phyloP scores from a whole-genome alignment of 53 echinoderm and acorn worm genomes.

The Zoroaster sp. region DNA sequence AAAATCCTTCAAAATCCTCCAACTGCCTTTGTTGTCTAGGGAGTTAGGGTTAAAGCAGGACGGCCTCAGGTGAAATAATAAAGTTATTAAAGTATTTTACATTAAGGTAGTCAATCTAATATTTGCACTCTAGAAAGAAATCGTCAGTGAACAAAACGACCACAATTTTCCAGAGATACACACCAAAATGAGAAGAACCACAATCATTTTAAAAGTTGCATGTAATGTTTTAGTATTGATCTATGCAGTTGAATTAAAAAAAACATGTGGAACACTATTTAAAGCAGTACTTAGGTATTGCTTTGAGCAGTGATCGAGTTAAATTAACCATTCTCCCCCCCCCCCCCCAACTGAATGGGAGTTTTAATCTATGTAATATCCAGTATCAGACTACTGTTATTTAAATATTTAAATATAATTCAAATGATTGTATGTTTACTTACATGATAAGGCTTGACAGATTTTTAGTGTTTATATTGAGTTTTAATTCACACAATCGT shows the following conservation, averaged over 20 bases:
- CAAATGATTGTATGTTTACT: background rate
- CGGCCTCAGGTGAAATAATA: background rate
- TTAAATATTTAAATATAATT: background rate
- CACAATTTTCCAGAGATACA: background rate
- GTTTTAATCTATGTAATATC: background rate
- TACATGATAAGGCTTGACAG: background rate
- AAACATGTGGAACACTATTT: background rate
- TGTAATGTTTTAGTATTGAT: conserved; percentile 9
- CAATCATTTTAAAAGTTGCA: conserved; percentile 19
- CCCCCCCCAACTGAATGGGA: background rate
- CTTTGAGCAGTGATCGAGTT: background rate
- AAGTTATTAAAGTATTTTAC: background rate
- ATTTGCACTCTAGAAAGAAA: background rate
- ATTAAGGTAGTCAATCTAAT: background rate
- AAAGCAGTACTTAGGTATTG: conserved; percentile 11
- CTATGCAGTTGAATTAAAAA: conserved; percentile 35
- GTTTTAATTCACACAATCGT: background rate
- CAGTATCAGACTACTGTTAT: background rate
- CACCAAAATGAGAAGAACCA: background rate
- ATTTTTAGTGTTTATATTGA: conserved; percentile 5
- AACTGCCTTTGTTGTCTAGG: no score
- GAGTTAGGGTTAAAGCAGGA: no score
- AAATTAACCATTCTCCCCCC: background rate
- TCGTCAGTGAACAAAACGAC: background rate
- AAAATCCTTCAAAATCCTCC: no score